phyloP scores from a whole-genome alignment of 1,140 invertebrate species.

The Lethrus apterus region DNA sequence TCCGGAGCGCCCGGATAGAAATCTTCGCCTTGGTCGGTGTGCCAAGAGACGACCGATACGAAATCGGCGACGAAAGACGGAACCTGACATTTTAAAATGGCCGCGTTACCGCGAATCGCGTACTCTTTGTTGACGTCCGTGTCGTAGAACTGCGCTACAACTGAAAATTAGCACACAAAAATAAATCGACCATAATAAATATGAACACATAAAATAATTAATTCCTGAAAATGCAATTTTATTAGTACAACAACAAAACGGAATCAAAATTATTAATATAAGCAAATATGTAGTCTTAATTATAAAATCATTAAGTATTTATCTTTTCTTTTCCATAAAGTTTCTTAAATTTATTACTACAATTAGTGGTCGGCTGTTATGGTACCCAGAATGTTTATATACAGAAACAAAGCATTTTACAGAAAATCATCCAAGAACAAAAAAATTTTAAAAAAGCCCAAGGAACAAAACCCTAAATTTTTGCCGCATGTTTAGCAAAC shows the following conservation, averaged over 20 bases:
- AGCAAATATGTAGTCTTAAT: background rate
- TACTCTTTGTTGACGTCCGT: slow-evolving; percentile 87
- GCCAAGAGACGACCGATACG: slow-evolving; percentile 82
- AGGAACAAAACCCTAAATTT: too few relatives aligned
- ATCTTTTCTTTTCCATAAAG: background rate
- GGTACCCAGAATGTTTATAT: too few relatives aligned
- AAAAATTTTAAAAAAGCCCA: too few relatives aligned
- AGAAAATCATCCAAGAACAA: too few relatives aligned
- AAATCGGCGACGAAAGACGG: slow-evolving; percentile 90
- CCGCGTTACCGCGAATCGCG: slow-evolving; percentile 83
- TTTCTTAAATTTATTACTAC: background rate
- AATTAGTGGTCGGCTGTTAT: too few relatives aligned
- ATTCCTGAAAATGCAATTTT: background rate
- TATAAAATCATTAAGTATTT: background rate
- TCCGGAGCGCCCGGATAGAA: slow-evolving; percentile 56
- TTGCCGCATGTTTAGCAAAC: too few relatives aligned
- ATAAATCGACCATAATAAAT: too few relatives aligned
- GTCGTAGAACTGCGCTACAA: slow-evolving; percentile 80
- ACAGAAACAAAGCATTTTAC: too few relatives aligned
- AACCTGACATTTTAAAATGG: slow-evolving; percentile 84
- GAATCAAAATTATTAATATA: background rate
- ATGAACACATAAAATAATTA: background rate
- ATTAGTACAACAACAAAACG: background rate
- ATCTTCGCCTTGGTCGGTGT: slow-evolving; percentile 66
- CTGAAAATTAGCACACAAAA: too few relatives aligned